Percentiles rank a stretch among this genome's conserved stretches.
These are phyloP conservation scores for Ephialtes manifestator DNA, from an alignment of 2,888 invertebrate genomes.

Conservation along the genomic window DNA sequence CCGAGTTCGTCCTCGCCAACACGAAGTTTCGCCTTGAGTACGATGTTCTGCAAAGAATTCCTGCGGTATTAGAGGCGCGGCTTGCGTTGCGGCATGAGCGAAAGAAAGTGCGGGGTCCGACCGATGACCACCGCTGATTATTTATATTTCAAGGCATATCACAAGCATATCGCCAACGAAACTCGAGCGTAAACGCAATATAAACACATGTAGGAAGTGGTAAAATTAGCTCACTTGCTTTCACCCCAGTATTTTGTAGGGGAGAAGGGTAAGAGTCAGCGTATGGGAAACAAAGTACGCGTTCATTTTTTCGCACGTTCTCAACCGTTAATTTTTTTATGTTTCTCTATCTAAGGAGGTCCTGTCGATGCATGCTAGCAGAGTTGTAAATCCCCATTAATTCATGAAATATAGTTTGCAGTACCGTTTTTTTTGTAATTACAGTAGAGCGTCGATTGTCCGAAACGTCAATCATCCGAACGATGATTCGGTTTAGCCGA, in stretches of 20 bases:
- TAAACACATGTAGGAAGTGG: slow-evolving; percentile 1
- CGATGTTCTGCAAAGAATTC: slow-evolving; percentile 86
- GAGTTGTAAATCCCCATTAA: too few species aligned
- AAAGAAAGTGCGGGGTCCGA: slow-evolving; percentile 43
- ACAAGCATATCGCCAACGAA: slow-evolving; percentile 16
- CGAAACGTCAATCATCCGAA: too few species aligned
- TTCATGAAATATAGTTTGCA: too few species aligned
- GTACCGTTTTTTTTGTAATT: too few species aligned
- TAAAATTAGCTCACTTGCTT: slow-evolving; percentile 47
- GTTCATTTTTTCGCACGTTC: too few species aligned
- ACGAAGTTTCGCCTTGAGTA: slow-evolving; percentile 87
- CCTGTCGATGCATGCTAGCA: too few species aligned
- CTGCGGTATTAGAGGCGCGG: slow-evolving; percentile 19
- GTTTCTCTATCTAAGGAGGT: too few species aligned
- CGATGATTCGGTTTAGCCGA: too few species aligned
- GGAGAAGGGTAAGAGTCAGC: slow-evolving; percentile 36
- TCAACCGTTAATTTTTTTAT: too few species aligned
- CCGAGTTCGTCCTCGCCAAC: slow-evolving; percentile 87
- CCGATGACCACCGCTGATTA: slow-evolving; percentile 43
- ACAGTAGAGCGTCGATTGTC: too few species aligned
- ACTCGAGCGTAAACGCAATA: slow-evolving; percentile 12
- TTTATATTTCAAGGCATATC: slow-evolving; percentile 23
- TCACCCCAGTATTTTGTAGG: slow-evolving; percentile 43
- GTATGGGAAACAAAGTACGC: slow-evolving; percentile 2
- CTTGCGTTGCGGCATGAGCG: neutral